phyloP scores from a whole-genome alignment of 2,113 vertebrate genomes.

The Sarotherodon lohbergeri region DNA sequence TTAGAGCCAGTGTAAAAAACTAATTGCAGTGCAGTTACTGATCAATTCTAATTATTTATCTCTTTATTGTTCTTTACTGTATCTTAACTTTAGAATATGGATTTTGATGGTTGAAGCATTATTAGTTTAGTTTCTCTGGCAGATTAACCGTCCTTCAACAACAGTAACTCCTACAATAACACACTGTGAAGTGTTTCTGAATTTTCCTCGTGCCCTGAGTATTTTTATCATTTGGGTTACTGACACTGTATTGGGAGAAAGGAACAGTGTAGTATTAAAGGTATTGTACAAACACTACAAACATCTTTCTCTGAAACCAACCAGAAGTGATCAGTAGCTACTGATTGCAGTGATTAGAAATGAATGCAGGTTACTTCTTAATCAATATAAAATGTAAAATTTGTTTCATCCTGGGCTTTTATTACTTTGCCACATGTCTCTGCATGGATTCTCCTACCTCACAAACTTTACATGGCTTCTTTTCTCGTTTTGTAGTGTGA shows the following conservation, averaged over 20 bases:
- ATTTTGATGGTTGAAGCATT: not conserved
- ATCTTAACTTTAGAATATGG: not conserved
- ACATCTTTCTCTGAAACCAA: not conserved
- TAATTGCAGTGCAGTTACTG: not conserved
- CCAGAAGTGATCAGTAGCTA: not conserved
- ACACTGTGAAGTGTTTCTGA: not conserved
- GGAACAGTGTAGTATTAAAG: not conserved
- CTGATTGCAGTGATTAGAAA: not conserved
- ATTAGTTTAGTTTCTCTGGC: not conserved
- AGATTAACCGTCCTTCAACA: not conserved
- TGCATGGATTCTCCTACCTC: not conserved
- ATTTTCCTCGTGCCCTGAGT: not conserved
- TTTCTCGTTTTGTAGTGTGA: not conserved
- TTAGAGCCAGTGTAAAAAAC: not conserved
- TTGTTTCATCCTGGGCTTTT: not conserved
- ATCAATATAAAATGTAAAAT: not conserved
- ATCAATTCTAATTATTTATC: not conserved
- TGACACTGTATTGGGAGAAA: not conserved
- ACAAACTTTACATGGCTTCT: not conserved
- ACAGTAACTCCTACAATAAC: not conserved
- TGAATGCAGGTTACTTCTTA: not conserved
- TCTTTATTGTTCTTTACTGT: not conserved
- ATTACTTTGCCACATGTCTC: not conserved
- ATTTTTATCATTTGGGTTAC: not conserved
- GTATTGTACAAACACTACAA: not conserved